Conservation (phyloP, 2,888 invertebrate genomes). For the Eilema depressum region DNA sequence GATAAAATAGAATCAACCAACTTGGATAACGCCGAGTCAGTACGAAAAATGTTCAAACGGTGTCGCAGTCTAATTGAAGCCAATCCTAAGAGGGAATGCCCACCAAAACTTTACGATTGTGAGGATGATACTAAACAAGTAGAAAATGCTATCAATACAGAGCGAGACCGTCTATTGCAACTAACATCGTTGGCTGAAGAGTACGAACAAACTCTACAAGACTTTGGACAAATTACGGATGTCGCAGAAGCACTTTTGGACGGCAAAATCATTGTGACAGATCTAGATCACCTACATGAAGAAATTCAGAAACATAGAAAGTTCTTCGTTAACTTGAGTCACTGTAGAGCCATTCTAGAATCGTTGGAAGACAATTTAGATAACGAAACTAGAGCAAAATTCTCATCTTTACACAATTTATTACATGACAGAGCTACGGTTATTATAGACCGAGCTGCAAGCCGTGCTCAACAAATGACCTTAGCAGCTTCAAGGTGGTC, state of each 20-base stretch:
- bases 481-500: conserved; percentile 95
- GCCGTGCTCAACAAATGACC: conserved; percentile 93
- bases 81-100: conserved; percentile 90
- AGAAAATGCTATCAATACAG: conserved; percentile 89
- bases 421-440: conserved; percentile 92
- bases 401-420: conserved; percentile 91
- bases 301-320: conserved; percentile 96
- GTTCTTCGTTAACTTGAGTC: conserved; percentile 95
- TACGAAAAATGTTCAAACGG: conserved; percentile 88
- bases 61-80: conserved; percentile 89
- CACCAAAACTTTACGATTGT: conserved; percentile 88
- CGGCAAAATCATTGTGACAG: conserved; percentile 91
- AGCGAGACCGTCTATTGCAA: conserved; percentile 92
- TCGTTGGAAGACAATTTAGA: conserved; percentile 95
- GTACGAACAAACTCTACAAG: conserved; percentile 95
- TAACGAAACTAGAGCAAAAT: conserved; percentile 91
- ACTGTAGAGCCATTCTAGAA: conserved; percentile 94
- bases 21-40: conserved; percentile 87
- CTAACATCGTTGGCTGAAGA: conserved; percentile 93
- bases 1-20: conserved; percentile 91
- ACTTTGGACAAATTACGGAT: conserved; percentile 94
- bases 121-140: conserved; percentile 90
- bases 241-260: conserved; percentile 94
- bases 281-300: conserved; percentile 93
- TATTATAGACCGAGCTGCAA: conserved; percentile 93